Evolutionary conservation across 2,113 vertebrate species (phyloP), one percentile per base, ranked within the genome.

Genomic region (Mobula hypostoma): DNA sequence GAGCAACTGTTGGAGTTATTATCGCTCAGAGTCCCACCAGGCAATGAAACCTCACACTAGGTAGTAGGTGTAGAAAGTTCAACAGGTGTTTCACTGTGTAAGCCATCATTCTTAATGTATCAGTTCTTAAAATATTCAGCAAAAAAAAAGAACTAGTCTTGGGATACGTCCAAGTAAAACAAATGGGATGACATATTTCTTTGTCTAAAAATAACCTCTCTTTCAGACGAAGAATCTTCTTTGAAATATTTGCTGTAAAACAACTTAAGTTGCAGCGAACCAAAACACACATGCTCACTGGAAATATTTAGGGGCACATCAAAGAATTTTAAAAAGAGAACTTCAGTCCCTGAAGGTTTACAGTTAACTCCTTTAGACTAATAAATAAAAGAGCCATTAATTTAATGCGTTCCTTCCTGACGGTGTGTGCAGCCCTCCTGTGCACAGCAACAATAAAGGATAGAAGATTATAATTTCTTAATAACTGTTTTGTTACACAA

Each of bases 391-490:
- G 17, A 32, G n/a, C 61, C 87, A 36, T 91, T 91, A 91, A 91
- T 91, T 91, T 91, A 63, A 58, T 68, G 85, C 21, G 61, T 88
- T 58, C 11, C 24, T 63, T 63, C 56, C n/a, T 61, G 85, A 63
- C 63, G 21, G 29, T 91, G 61, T 91, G n/a, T 91, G 61, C 1
- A 91, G 63, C n/a, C 29, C 29, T 68, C 29, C 87, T 68, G n/a
- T 68, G 87, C 32, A 14, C 63, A 66, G 24, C 58, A 66, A 32
- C 21, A n/a, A 63, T 63, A 91, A 91, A 91, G 87, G 63, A 91
- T 15, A n/a, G n/a, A 91, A 68, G 61, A 91, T 91, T 29, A 91
- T 11, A 91, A 91, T 91, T 91, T 66, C 61, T 15, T 91, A 91
- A 91, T 36, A 91, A 91, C 63, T 91, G n/a, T 36, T 91, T 68